phyloP scores from a whole-genome alignment of 2,797 vertebrate genomes.

The Gorsachius magnificus region DNA sequence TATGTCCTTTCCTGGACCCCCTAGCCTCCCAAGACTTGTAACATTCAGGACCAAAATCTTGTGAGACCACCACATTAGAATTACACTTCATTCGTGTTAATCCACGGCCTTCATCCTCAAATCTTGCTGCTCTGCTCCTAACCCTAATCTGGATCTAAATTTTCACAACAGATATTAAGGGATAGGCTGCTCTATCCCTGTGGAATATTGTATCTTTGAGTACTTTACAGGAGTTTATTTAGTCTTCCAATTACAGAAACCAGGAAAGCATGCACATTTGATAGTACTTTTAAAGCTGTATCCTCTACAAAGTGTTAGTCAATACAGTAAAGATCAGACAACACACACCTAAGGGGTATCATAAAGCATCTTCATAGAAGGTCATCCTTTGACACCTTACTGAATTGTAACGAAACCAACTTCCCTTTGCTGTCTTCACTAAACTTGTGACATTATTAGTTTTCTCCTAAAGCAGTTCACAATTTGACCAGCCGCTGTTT shows the following conservation, averaged over 20 bases:
- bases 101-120: not conserved
- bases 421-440: not conserved
- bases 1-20: not conserved
- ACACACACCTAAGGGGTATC: not conserved
- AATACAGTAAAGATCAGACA: not conserved
- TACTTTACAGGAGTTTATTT: not conserved
- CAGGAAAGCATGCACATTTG: not conserved
- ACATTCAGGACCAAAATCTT: not conserved
- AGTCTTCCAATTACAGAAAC: not conserved
- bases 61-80: not conserved
- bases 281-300: not conserved
- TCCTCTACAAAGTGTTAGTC: not conserved
- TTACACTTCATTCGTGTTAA: not conserved
- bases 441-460: not conserved
- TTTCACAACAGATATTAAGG: not conserved
- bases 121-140: not conserved
- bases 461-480: constrained; percentile 12
- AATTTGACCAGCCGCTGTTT: not conserved
- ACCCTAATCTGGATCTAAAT: not conserved
- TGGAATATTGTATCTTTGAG: not conserved
- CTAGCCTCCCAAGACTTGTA: not conserved
- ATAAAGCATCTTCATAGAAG: not conserved
- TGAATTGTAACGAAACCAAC: constrained; percentile 2
- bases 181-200: not conserved
- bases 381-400: not conserved